Evolutionary conservation across 2,888 invertebrate genomes (phyloP).

Genomic region (Drosophila greeni): DNA sequence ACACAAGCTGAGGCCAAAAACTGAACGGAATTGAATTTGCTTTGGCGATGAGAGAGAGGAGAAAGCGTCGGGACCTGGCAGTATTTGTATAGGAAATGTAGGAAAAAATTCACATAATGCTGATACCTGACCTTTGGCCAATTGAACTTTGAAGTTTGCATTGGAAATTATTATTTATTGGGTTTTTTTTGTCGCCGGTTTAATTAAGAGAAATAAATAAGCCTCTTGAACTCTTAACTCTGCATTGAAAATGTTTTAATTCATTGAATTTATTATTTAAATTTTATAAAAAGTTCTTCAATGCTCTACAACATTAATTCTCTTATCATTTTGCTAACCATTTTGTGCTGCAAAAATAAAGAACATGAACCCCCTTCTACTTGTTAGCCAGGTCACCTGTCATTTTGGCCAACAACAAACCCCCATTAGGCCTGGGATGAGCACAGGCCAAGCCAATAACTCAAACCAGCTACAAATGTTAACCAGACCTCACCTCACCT

Average conservation of each 20-base stretch:
- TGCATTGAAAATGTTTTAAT: not conserved
- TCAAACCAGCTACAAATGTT: conserved; percentile 37
- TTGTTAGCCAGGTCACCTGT: conserved; percentile 40
- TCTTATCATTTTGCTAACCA: conserved; percentile 8
- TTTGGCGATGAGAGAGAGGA: conserved; percentile 10
- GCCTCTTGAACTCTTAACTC: not conserved
- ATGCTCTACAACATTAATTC: not conserved
- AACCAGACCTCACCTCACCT: conserved; percentile 18
- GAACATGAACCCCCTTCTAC: not conserved
- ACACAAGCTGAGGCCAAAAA: conserved; percentile 56
- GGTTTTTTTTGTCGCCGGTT: not conserved
- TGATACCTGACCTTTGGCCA: conserved; percentile 9
- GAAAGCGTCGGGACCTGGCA: conserved; percentile 5
- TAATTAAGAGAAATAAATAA: not conserved
- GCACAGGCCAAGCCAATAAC: conserved; percentile 27
- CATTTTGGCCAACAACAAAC: conserved; percentile 33
- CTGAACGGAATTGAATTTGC: conserved; percentile 52
- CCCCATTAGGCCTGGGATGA: conserved; percentile 38
- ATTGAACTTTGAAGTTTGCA: conserved; percentile 7
- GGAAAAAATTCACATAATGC: conserved; percentile 6
- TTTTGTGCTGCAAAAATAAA: conserved; percentile 2
- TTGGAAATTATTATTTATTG: conserved; percentile 1
- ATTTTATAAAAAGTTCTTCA: not conserved
- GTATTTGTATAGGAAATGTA: conserved; percentile 17
- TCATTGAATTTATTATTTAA: not conserved